A percentile compares a stretch with the other conserved stretches of the same genome.
These are phyloP conservation scores for Lepidostoma basale DNA, from an alignment of 1,140 invertebrate species.

Conservation along the genomic window DNA sequence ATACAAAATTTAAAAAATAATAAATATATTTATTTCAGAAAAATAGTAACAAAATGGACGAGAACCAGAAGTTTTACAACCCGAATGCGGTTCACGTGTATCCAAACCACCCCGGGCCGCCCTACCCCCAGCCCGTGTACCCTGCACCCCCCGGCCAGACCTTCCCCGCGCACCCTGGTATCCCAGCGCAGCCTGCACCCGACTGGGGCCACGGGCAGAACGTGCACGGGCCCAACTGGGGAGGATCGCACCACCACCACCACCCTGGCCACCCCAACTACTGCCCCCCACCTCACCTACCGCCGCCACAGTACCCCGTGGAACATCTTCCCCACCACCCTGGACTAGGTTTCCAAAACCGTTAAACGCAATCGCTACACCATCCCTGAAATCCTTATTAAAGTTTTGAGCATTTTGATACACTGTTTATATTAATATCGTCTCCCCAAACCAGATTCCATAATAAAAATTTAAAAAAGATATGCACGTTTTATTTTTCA, in stretches of 20 bases:
- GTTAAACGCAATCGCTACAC: not conserved
- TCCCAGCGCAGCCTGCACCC: not conserved
- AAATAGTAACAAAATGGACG: slow-evolving; percentile 11
- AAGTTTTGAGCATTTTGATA: not conserved
- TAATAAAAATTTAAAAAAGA: no score
- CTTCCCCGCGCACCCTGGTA: not conserved
- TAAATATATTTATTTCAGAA: no score
- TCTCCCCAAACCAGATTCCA: no score
- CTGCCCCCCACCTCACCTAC: not conserved
- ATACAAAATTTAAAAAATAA: no score
- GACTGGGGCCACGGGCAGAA: not conserved
- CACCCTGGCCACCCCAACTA: not conserved
- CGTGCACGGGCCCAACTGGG: slow-evolving; percentile 12
- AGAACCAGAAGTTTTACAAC: not conserved
- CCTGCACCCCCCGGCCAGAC: not conserved
- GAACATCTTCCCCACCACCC: not conserved
- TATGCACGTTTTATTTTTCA: no score
- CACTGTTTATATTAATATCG: no score
- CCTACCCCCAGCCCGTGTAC: slow-evolving; percentile 1
- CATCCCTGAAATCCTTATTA: not conserved
- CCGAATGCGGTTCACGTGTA: not conserved
- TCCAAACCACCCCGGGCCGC: not conserved
- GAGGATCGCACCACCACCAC: not conserved
- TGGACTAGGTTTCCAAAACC: not conserved
- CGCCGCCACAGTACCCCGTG: not conserved